Conservation (phyloP, 2,888 invertebrate species). For the Malthinus seriepunctatus region DNA sequence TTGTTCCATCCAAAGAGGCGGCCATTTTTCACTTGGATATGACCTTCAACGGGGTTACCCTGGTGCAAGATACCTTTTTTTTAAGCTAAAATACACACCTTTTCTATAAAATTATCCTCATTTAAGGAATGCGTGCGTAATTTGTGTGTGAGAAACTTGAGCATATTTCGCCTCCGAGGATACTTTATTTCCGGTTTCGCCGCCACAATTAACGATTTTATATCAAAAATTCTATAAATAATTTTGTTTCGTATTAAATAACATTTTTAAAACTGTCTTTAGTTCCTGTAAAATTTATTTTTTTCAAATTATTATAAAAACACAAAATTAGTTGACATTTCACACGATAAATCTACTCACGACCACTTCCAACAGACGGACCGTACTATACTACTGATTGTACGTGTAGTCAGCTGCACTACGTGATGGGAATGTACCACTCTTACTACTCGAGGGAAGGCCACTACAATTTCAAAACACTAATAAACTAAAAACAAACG, state of each 20-base stretch:
- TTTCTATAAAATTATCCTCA: conserved; percentile 76
- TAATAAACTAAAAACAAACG: neutral
- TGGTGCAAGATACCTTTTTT: conserved; percentile 21
- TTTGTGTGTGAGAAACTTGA: conserved; percentile 85
- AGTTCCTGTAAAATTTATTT: conserved; percentile 4
- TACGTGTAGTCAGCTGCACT: conserved; percentile 59
- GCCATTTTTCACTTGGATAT: conserved; percentile 64
- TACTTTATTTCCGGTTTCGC: conserved; percentile 50
- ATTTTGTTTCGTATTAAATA: too few relatives aligned
- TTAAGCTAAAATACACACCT: conserved; percentile 62
- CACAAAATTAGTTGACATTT: conserved; percentile 41
- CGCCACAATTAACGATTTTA: conserved; percentile 50
- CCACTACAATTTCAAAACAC: neutral
- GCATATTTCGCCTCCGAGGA: conserved; percentile 70
- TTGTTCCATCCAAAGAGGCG: conserved; percentile 64
- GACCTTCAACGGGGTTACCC: conserved; percentile 57
- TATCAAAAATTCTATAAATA: conserved; percentile 6
- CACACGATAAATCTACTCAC: conserved; percentile 27
- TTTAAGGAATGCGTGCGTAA: conserved; percentile 84
- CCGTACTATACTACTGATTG: conserved; percentile 55
- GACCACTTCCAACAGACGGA: conserved; percentile 42
- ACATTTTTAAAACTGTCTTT: too few relatives aligned
- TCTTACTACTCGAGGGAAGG: conserved; percentile 50
- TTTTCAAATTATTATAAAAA: conserved; percentile 15
- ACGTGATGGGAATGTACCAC: conserved; percentile 54